Evolutionary conservation across 2,797 vertebrate species (phyloP), one percentile per base, ranked within the genome.

Genomic region (Ambastaia sidthimunki): DNA sequence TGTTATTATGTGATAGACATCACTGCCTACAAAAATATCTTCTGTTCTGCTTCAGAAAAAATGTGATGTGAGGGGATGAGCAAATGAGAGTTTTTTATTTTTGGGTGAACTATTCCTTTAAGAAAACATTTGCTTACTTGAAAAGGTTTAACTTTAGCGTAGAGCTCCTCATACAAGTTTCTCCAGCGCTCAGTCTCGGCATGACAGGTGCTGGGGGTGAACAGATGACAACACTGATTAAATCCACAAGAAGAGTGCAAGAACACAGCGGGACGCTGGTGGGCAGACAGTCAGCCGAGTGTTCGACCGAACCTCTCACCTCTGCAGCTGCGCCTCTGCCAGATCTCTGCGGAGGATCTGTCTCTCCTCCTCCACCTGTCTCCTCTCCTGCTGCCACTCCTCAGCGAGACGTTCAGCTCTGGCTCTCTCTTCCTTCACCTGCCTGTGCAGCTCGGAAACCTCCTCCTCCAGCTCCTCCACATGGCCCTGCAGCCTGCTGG

Each of bases 141-240:
- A 83, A 96, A 96, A 73, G 95, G 95, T 48, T 95, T 93, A 0
- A 94, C 92, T 91, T 96, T 96, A 62, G 94, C 89, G 74, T 88
- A 85, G 0, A 96, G 87, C 0, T 94, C 94, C 86, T 96, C 93
- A 77, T 95, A 96, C 0, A 93, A 87, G 0, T 82, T 86, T 83
- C 85, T 92, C 95, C 95, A 96, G 31, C 88, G 93, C 67, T 90
- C 84, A 0, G 85, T 81, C 84, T 95, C 93, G 15, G 89, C 66
- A 25, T 78, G 60, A 41, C 71, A 74, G 6, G 81, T 55, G 68
- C 85, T 82, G 23, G 41, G 60, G 50, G 54, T 60, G 3, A 52
- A 63, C 25, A 28, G 1, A 71, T 3, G 6, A 23, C 12, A 76
- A 66, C 1, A 67, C 11, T 7, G 0, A 68, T 59, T 15, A 75